phyloP scores from a whole-genome alignment of 1,140 invertebrate genomes.

The Polypedilum vanderplanki region DNA sequence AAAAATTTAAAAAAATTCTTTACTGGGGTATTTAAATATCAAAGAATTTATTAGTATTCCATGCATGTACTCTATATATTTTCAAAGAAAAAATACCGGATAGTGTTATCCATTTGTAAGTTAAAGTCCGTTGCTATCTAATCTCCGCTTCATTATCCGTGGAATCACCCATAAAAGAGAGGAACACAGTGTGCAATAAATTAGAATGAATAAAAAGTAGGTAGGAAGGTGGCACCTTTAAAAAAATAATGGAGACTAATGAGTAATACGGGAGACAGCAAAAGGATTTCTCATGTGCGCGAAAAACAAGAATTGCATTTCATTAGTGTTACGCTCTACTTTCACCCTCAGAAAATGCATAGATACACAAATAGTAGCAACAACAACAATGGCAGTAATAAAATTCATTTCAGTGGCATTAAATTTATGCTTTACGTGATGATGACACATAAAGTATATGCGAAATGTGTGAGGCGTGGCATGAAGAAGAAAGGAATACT shows the following conservation, averaged over 20 bases:
- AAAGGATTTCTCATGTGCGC: conserved; percentile 3
- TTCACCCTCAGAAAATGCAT: conserved; percentile 11
- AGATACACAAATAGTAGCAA: background rate
- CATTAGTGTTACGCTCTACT: too few relatives aligned
- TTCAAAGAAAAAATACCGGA: background rate
- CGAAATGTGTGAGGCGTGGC: conserved; percentile 6
- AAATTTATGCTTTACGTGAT: conserved; percentile 25
- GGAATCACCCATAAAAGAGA: background rate
- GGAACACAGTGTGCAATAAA: background rate
- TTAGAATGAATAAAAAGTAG: background rate
- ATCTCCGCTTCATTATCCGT: background rate
- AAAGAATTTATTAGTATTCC: conserved; percentile 17
- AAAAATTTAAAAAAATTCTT: background rate
- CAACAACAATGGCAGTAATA: background rate
- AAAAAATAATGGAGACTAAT: conserved; percentile 27
- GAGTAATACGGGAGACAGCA: background rate
- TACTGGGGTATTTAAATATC: background rate
- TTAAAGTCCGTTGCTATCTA: background rate
- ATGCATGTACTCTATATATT: background rate
- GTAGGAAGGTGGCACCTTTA: conserved; percentile 4
- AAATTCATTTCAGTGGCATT: background rate
- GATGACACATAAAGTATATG: conserved; percentile 25
- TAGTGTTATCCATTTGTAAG: conserved; percentile 13
- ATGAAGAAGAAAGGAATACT: background rate
- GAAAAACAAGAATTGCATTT: background rate